Conservation (phyloP, 1,140 invertebrate genomes). For the Drosophila neocordata region DNA sequence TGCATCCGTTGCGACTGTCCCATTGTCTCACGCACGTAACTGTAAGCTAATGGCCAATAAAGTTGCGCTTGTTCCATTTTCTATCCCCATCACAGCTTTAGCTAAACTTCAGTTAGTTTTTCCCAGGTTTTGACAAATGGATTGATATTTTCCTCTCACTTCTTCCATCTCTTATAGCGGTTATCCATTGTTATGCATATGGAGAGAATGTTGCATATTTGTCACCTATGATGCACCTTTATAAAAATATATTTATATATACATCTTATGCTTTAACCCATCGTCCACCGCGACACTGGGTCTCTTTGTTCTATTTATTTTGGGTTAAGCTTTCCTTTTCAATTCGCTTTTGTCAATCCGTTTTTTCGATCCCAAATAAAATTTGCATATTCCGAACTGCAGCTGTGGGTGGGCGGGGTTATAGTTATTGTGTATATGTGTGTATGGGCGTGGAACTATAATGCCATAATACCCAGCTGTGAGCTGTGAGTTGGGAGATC, state of each 20-base stretch:
- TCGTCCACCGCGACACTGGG: not conserved
- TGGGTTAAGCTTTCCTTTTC: slow-evolving; percentile 53
- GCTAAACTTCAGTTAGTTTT: slow-evolving; percentile 8
- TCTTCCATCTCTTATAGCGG: slow-evolving; percentile 48
- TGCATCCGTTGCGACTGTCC: slow-evolving; percentile 17
- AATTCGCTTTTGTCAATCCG: slow-evolving; percentile 29
- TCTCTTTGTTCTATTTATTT: not conserved
- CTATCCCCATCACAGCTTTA: slow-evolving; percentile 5
- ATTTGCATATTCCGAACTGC: slow-evolving; percentile 7
- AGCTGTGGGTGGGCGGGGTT: slow-evolving; percentile 7
- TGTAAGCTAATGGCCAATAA: slow-evolving; percentile 76
- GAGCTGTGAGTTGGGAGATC: slow-evolving; percentile 4
- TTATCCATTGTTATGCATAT: slow-evolving; percentile 67
- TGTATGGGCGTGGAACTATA: slow-evolving; percentile 3
- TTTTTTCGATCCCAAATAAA: slow-evolving; percentile 8
- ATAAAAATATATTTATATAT: no score
- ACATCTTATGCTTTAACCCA: no score
- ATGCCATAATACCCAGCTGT: slow-evolving; percentile 8
- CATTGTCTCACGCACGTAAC: slow-evolving; percentile 71
- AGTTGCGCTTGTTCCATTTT: slow-evolving; percentile 42
- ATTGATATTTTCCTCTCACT: not conserved
- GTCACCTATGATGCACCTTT: not conserved
- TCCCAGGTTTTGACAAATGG: slow-evolving; percentile 9
- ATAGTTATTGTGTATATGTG: not conserved
- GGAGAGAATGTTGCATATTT: slow-evolving; percentile 16